Conservation (phyloP, 2,888 invertebrate genomes). For the Chrysina gloriosa region DNA sequence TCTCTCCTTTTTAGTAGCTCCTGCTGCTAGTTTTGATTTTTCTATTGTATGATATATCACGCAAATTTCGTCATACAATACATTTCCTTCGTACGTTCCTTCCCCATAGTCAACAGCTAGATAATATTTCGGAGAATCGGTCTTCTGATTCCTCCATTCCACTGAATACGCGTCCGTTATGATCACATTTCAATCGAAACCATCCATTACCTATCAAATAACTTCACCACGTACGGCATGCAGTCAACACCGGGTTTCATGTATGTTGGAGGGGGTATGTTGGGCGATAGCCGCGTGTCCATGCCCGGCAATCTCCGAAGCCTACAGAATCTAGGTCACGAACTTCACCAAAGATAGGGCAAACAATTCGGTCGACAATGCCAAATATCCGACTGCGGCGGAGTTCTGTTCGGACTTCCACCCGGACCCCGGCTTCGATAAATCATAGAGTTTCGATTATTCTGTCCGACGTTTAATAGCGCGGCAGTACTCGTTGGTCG, state of each 20-base stretch:
- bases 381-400: constrained; percentile 10
- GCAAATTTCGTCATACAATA: too few relatives aligned
- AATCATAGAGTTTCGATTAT: constrained; percentile 18
- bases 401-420: neutral
- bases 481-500: neutral
- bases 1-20: too few relatives aligned
- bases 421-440: constrained; percentile 3
- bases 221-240: neutral
- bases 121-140: too few relatives aligned
- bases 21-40: too few relatives aligned
- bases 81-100: too few relatives aligned
- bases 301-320: constrained; percentile 8
- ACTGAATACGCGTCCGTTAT: neutral
- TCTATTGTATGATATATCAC: too few relatives aligned
- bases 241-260: neutral
- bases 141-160: too few relatives aligned
- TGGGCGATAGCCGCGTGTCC: neutral
- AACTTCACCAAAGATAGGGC: constrained; percentile 28
- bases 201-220: constrained; percentile 1
- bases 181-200: neutral
- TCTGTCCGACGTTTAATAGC: neutral
- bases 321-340: constrained; percentile 29
- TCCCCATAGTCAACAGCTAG: too few relatives aligned
- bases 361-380: constrained; percentile 32
- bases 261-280: neutral